Conservation (phyloP, 2,797 vertebrate species). For the Austrolebias charrua region DNA sequence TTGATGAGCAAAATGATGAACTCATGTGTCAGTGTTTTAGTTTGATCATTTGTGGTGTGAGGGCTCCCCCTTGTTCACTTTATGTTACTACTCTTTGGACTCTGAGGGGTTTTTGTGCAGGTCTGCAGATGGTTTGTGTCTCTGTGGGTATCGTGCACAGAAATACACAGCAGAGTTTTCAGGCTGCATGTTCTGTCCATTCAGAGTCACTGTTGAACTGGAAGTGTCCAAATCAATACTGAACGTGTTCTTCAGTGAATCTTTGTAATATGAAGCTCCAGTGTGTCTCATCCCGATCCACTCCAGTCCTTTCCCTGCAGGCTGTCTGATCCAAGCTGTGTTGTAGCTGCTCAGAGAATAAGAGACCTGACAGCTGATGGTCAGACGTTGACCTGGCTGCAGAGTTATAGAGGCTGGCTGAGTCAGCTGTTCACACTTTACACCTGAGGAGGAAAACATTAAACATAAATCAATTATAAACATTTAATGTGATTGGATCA, state of each 20-base stretch:
- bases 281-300: constrained; percentile 9
- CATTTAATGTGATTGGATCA: not conserved
- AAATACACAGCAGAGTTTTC: constrained; percentile 14
- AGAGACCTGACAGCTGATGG: not conserved
- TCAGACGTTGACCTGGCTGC: not conserved
- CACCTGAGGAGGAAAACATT: not conserved
- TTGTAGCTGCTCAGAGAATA: not conserved
- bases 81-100: not conserved
- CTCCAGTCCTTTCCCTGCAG: constrained; percentile 24
- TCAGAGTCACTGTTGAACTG: too few species aligned
- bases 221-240: too few species aligned
- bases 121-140: not conserved
- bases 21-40: too few species aligned
- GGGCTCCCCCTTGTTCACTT: not conserved
- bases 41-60: too few species aligned
- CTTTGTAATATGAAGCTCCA: not conserved
- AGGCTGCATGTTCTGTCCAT: too few species aligned
- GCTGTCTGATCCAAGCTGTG: constrained; percentile 27
- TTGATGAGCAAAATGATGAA: too few species aligned
- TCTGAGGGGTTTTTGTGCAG: constrained; percentile 4
- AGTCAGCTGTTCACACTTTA: not conserved
- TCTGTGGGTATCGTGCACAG: not conserved
- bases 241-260: too few species aligned
- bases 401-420: not conserved
- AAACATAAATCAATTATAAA: not conserved